Evolutionary conservation across 1,140 invertebrate species (phyloP), one percentile per base, ranked within the genome.

Genomic region (Vanessa atalanta): DNA sequence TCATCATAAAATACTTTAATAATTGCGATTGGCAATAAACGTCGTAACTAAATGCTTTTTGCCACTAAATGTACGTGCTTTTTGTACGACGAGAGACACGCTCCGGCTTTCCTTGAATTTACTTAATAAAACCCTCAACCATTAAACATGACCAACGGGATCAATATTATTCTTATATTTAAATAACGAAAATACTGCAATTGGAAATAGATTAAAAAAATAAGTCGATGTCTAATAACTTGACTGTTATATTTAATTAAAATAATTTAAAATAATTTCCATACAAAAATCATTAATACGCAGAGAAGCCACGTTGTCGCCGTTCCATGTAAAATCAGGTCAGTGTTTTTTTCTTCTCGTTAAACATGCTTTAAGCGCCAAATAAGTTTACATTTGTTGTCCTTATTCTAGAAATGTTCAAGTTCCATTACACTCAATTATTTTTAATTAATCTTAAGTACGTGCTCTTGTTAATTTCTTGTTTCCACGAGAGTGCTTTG

Each of bases 391-490:
- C 67, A 65, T 68, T 74, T 74, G 66, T 69, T 66, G 26, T 71
- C 60, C 67, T 48, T 71, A 71, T 75, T 75, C 69, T 71, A 57
- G 26, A 9, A 67, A 50, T 79, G 67, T 72, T 77, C 77, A 79
- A 77, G 77, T 79, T 79, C 79, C 76, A 79, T 84, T 85, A 78
- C 73, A 78, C 55, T 72, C 83, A 87, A 86, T 87, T 84, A 83
- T 75, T 83, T 83, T 87, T 87, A 84, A 89, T 88, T 86, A 85
- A 80, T 84, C 72, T 75, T 85, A 88, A 89, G 86, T 84, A 87
- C 78, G 70, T 77, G 74, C 53, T 60, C 73, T 74, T 47, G 78
- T 74, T 72, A 76, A 76, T 70, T 72, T 66, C 64, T 74, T 66
- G 70, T 78, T 73, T 70, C 67, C 71, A 67, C 47, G 53, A 63